These are phyloP conservation scores for Sebastes hubbsi DNA, from an alignment of 2,797 vertebrate genomes.

Conservation along the genomic window DNA sequence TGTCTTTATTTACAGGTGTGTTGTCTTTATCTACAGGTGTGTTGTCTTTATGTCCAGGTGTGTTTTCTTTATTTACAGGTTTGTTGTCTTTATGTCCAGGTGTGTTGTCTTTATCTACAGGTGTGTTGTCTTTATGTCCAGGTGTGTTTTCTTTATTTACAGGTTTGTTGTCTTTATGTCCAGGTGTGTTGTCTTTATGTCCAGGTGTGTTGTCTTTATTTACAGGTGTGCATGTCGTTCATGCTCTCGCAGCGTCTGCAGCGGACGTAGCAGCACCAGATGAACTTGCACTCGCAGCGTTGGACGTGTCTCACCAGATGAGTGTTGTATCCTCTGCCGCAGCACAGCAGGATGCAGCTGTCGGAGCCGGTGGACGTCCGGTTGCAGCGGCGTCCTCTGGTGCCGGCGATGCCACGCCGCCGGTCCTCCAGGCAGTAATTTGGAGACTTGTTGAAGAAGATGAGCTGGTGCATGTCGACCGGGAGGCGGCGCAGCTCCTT, in stretches of 20 bases:
- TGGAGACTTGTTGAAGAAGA: constrained; percentile 93
- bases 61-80: too few species aligned
- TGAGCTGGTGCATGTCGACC: constrained; percentile 84
- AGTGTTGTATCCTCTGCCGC: constrained; percentile 96
- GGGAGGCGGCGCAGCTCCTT: constrained; percentile 83
- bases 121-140: background rate
- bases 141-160: background rate
- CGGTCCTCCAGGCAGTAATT: constrained; percentile 94
- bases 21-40: constrained; percentile 84
- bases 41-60: too few species aligned
- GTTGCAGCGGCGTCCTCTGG: constrained; percentile 92
- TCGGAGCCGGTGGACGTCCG: constrained; percentile 87
- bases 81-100: too few species aligned
- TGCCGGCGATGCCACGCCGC: constrained; percentile 88
- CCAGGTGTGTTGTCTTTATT: constrained; percentile 70
- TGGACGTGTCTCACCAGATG: constrained; percentile 91
- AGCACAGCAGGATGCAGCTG: constrained; percentile 95
- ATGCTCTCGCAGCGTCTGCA: constrained; percentile 95
- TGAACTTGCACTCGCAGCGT: constrained; percentile 95
- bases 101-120: too few species aligned
- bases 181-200: background rate
- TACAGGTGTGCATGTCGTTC: constrained; percentile 96
- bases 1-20: constrained; percentile 88
- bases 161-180: background rate
- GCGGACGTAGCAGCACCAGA: constrained; percentile 98